A percentile compares a stretch with the other conserved stretches of the same genome.
These are phyloP conservation scores for Lamellibrachia columna DNA, from an alignment of 2,888 invertebrate genomes.

Conservation along the genomic window DNA sequence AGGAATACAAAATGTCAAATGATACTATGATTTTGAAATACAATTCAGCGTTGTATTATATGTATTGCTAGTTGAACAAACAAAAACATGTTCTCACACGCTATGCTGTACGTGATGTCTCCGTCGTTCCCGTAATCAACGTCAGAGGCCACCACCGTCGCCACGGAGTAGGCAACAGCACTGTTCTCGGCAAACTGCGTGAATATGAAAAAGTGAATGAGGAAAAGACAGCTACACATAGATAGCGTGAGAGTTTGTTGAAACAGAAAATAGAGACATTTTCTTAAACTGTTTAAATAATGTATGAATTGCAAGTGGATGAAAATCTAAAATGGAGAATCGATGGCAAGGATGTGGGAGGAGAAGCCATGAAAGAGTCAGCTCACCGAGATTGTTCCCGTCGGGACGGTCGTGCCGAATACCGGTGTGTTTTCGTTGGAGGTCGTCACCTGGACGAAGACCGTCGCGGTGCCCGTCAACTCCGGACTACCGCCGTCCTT, in stretches of 20 bases:
- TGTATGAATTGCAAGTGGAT: too few relatives aligned
- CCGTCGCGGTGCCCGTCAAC: not conserved
- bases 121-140: conserved; percentile 22
- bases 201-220: too few relatives aligned
- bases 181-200: conserved; percentile 16
- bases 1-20: too few relatives aligned
- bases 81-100: conserved; percentile 13
- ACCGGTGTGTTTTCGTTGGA: not conserved
- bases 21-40: too few relatives aligned
- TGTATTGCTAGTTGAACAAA: not conserved
- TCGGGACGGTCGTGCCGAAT: not conserved
- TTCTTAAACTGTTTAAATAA: too few relatives aligned
- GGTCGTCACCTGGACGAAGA: not conserved
- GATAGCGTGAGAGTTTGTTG: too few relatives aligned
- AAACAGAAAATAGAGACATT: too few relatives aligned
- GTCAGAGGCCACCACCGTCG: conserved; percentile 21
- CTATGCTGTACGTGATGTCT: conserved; percentile 8
- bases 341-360: too few relatives aligned
- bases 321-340: too few relatives aligned
- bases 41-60: not conserved
- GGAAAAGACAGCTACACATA: too few relatives aligned
- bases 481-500: conserved; percentile 20
- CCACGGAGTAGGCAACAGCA: not conserved
- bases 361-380: too few relatives aligned
- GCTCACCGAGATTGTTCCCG: too few relatives aligned